phyloP scores from a whole-genome alignment of 2,888 invertebrate genomes.

The Charanyca ferruginea region DNA sequence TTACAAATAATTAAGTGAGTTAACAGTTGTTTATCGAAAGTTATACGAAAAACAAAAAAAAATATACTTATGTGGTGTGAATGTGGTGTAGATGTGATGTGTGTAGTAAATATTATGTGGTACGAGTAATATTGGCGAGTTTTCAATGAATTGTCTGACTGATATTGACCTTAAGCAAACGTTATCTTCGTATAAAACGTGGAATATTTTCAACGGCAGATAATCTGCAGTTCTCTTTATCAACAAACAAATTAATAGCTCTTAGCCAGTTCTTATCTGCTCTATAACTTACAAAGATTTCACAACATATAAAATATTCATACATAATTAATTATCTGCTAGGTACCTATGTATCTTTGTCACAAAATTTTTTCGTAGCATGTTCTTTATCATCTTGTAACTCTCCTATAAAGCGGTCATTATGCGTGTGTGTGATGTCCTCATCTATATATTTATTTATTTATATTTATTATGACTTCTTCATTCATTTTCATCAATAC shows the following conservation, averaged over 20 bases:
- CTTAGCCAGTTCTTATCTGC: conserved; percentile 74
- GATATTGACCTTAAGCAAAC: conserved; percentile 34
- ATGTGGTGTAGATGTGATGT: too few relatives aligned
- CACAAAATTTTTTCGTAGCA: conserved; percentile 5
- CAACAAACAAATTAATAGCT: conserved; percentile 82
- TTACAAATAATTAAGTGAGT: too few relatives aligned
- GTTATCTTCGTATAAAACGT: conserved; percentile 38
- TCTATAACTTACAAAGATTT: conserved; percentile 49
- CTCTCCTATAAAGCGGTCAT: too few relatives aligned
- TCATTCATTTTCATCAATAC: not conserved
- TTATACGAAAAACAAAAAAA: too few relatives aligned
- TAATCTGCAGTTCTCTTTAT: conserved; percentile 86
- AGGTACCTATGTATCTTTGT: conserved; percentile 32
- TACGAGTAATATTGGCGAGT: too few relatives aligned
- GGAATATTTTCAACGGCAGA: conserved; percentile 83
- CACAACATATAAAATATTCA: conserved; percentile 51
- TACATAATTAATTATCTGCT: conserved; percentile 42
- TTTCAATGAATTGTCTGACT: not conserved
- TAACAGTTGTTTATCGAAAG: too few relatives aligned
- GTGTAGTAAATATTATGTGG: too few relatives aligned
- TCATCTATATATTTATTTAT: not conserved
- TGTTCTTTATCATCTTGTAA: too few relatives aligned
- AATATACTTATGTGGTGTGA: too few relatives aligned
- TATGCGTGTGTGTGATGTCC: too few relatives aligned
- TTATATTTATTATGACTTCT: not conserved